phyloP scores from a whole-genome alignment of 2,113 vertebrate species.

The Rallus limicola region DNA sequence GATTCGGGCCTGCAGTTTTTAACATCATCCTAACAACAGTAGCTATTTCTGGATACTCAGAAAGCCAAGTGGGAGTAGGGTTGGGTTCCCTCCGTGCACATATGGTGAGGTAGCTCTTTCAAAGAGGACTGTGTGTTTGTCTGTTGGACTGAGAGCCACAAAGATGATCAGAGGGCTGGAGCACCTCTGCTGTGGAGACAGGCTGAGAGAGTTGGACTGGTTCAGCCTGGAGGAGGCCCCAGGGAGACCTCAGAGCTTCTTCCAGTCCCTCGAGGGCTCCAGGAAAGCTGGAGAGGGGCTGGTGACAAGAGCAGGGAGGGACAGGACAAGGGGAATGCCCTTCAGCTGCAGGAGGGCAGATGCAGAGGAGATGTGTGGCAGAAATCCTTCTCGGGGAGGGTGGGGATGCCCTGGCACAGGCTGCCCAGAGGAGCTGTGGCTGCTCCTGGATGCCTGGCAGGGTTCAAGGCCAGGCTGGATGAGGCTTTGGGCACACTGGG shows the following conservation, averaged over 20 bases:
- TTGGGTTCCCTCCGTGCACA: neutral
- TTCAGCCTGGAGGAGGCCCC: neutral
- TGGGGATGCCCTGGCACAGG: neutral
- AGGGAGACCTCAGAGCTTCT: neutral
- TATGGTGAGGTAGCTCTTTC: neutral
- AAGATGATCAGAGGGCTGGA: neutral
- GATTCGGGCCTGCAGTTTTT: neutral
- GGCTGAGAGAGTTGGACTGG: neutral
- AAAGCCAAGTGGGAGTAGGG: neutral
- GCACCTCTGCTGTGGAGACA: neutral
- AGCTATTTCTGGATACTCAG: neutral
- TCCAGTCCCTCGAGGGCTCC: too few species aligned
- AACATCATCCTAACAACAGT: neutral
- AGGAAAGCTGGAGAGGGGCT: too few species aligned
- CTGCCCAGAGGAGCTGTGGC: neutral
- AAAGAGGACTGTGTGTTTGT: neutral
- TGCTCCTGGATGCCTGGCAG: neutral
- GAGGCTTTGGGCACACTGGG: rapidly evolving
- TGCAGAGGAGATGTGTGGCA: neutral
- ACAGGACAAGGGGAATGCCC: neutral
- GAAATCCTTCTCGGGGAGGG: rapidly evolving
- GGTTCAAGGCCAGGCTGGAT: rapidly evolving
- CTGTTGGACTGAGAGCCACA: neutral
- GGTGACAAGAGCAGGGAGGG: too few species aligned
- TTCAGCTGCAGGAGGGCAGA: neutral